These are phyloP conservation scores for Pseudococcus viburni DNA, from an alignment of 2,888 invertebrate species.

Conservation along the genomic window DNA sequence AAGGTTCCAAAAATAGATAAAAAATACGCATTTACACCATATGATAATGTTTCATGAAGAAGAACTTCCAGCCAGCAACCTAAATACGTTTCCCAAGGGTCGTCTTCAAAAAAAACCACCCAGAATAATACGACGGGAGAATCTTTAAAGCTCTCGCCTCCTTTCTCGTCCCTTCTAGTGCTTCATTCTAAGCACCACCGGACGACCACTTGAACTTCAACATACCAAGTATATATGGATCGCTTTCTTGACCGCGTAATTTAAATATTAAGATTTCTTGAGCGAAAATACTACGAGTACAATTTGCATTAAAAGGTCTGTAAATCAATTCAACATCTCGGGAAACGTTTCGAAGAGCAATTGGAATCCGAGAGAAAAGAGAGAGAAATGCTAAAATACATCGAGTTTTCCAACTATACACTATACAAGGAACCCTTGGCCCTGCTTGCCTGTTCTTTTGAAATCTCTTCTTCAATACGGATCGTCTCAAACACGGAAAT, in stretches of 20 bases:
- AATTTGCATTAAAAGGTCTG: constrained; percentile 14
- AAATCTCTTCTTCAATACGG: constrained; percentile 23
- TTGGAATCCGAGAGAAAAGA: background rate
- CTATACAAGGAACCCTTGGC: background rate
- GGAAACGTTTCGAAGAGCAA: background rate
- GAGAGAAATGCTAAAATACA: constrained; percentile 7
- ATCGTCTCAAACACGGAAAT: constrained; percentile 34
- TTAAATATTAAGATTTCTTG: background rate
- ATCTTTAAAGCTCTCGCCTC: background rate
- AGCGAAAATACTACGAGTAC: background rate
- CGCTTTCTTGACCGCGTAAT: background rate
- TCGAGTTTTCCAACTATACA: constrained; percentile 20
- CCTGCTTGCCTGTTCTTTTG: background rate
- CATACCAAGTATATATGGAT: too few relatives aligned
- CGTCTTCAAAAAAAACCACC: too few relatives aligned
- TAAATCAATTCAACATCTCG: constrained; percentile 21
- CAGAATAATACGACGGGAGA: background rate
- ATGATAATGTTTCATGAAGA: too few relatives aligned
- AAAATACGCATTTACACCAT: too few relatives aligned
- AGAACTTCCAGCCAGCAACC: too few relatives aligned
- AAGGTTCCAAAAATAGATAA: too few relatives aligned
- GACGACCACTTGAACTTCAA: too few relatives aligned
- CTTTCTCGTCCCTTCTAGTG: background rate
- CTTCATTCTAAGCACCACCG: too few relatives aligned
- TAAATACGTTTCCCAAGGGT: too few relatives aligned